Base-by-base conservation (phyloP, 2,113 vertebrate genomes). In the Mixornis gularis region DNA sequence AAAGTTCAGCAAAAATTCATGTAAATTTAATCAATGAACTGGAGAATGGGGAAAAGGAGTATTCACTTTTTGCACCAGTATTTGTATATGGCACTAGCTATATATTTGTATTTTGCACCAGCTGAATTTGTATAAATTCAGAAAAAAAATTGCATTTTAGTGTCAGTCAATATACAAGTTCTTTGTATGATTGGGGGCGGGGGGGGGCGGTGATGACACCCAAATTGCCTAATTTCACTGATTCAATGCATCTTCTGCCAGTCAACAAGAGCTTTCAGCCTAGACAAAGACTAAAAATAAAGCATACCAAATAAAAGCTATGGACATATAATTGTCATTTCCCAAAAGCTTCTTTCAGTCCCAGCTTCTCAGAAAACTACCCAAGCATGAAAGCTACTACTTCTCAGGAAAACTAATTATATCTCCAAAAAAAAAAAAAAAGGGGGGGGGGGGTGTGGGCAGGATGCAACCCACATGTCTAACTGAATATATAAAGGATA, bases 331-430 rank as follows among this genome's bases (percentile, higher is more conserved):
- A 95, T 94, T 83, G 92, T 87, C 21, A 83, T 91, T 94, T 93
- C 80, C 92, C 78, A 89, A 93, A 93, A 94, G 89, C 70, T 89
- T 93, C 73, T 89, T 90, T 92, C 59, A 87, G 66, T 53, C 78
- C 38, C 70, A 85, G 65, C 46, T 96, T 92, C 89, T 96, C 86
- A 93, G 91, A 90, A 93, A 96, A 88, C 80, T 94, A 92, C 55
- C 84, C 77, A 91, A 82, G 84, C 92, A 92, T 94, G 92, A 94
- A 96, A 89, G 84, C 78, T 87, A 43, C 63, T 89, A 65, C 74
- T 41, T 92, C 89, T 92, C 70, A 89, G 78, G 89, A 17, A 94
- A 93, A 92, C 38, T 70, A 93, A 94, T 92, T 92, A 93, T 87
- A 93, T 89, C 34, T 29, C 0, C 7, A 30, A 32, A 70, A 53